Evolutionary conservation across 1,140 invertebrate genomes (phyloP).

Genomic region (Varroa destructor): DNA sequence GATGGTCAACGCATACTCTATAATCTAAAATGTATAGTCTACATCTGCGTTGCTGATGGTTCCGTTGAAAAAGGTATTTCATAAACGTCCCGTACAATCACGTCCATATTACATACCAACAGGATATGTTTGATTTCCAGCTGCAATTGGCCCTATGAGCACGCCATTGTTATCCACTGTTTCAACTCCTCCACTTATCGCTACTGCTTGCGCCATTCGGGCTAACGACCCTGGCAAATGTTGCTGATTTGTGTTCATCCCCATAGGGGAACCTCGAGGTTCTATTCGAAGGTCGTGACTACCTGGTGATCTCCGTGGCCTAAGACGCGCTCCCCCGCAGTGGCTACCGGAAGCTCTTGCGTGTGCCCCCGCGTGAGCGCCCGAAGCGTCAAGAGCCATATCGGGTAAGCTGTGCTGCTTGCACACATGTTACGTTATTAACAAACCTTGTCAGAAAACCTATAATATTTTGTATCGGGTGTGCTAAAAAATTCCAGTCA

Average conservation of each 20-base stretch:
- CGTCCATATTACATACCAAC: too few species aligned
- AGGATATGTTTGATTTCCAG: too few species aligned
- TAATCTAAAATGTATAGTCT: too few species aligned
- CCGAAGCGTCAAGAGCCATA: conserved; percentile 24
- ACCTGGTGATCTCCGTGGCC: background rate
- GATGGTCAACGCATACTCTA: too few species aligned
- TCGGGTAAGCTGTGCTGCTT: conserved; percentile 19
- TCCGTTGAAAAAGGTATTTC: too few species aligned
- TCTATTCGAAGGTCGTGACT: background rate
- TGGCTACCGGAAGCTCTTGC: background rate
- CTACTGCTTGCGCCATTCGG: conserved; percentile 12
- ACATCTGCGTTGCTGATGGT: too few species aligned
- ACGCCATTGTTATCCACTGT: too few species aligned
- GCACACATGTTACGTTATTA: background rate
- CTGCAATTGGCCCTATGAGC: too few species aligned
- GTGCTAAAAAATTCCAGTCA: too few species aligned
- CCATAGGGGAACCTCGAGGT: too few species aligned
- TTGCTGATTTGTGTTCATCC: too few species aligned
- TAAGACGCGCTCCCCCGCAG: conserved; percentile 10
- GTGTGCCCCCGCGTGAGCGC: background rate
- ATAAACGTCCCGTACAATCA: too few species aligned
- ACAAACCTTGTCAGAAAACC: background rate
- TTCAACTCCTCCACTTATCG: background rate
- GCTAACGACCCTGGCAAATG: conserved; percentile 6
- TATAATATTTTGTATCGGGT: background rate